Base-by-base conservation (phyloP, 1,140 invertebrate genomes). In the Nylanderia fulva region DNA sequence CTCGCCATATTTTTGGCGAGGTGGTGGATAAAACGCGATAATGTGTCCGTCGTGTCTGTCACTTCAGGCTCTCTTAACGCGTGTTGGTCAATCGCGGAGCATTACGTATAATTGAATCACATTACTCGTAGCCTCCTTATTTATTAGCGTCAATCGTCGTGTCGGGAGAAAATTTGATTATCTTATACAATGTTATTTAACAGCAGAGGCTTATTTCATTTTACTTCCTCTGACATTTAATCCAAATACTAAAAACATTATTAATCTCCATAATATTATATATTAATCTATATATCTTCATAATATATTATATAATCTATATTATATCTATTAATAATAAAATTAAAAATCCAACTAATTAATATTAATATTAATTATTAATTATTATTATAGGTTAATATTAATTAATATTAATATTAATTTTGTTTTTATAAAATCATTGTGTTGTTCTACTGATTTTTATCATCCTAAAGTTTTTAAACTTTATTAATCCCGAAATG, bases 1-100 rank as follows among this genome's bases (percentile, higher is more conserved):
- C 63, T 69, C 29, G 48, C 85, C 83, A 91, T 90, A 89, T 91
- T 91, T 91, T 90, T 90, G 85, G 90, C 87, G 54, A 71, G 48
- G 84, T 84, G 66, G 69, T 86, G 29, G 48, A 83, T 85, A 68
- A 79, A 85, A 61, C 74, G 82, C 52, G 27, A 63, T 58, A 56
- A 82, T 39, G 61, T 66, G 71, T 61, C 71, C 54, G 74, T 63
- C 71, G 64, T 86, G 88, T 90, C 84, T 89, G 39, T 71, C 66
- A 71, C 58, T 52, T 82, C 5, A 68, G 15, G 61, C 21, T 33
- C 39, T 29, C 33, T 56, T 18, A 71, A 45, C 15, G 27, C 54
- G 54, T 13, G 13, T 45, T 72, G 36, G 24, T 72, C 52, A 21
- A 58, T 18, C 27, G 36, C 2, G 27, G 18, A 71, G 29, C 52